Evolutionary conservation across 1,140 invertebrate species (phyloP).

Genomic region (Cherax quadricarinatus): DNA sequence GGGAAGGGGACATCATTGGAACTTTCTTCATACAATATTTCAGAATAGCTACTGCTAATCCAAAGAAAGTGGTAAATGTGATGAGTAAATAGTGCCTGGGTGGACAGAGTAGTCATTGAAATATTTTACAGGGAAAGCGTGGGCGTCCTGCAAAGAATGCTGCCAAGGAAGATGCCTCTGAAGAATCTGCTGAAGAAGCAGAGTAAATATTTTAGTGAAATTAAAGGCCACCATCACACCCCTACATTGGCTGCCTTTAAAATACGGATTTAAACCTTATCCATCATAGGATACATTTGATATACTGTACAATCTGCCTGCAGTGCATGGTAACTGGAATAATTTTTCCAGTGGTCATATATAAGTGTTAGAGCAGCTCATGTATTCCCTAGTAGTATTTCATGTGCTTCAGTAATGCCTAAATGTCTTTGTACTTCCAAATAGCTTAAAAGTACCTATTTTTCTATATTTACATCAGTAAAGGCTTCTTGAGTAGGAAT

Average conservation of each 20-base stretch:
- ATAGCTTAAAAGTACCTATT: constrained; percentile 67
- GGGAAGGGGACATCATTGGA: no score
- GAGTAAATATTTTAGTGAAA: constrained; percentile 26
- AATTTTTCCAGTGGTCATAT: background rate
- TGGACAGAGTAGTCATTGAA: no score
- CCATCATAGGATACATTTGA: background rate
- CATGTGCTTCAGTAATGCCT: constrained; percentile 48
- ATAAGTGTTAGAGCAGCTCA: background rate
- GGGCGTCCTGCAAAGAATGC: constrained; percentile 55
- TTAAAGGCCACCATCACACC: background rate
- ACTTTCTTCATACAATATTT: no score
- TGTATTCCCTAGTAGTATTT: constrained; percentile 7
- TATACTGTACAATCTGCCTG: background rate
- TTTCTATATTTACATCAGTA: constrained; percentile 67
- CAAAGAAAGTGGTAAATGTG: no score
- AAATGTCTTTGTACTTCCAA: constrained; percentile 63
- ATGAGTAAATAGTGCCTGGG: no score
- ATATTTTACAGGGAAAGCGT: constrained; percentile 31
- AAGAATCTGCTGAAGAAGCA: constrained; percentile 56
- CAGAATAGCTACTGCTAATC: no score
- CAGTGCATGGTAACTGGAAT: background rate
- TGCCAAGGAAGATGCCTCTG: constrained; percentile 45
- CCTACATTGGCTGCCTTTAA: constrained; percentile 35
- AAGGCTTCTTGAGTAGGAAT: constrained; percentile 30
- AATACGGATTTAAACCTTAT: background rate